Evolutionary conservation across 2,888 invertebrate species (phyloP).

Genomic region (Andrena minutula): DNA sequence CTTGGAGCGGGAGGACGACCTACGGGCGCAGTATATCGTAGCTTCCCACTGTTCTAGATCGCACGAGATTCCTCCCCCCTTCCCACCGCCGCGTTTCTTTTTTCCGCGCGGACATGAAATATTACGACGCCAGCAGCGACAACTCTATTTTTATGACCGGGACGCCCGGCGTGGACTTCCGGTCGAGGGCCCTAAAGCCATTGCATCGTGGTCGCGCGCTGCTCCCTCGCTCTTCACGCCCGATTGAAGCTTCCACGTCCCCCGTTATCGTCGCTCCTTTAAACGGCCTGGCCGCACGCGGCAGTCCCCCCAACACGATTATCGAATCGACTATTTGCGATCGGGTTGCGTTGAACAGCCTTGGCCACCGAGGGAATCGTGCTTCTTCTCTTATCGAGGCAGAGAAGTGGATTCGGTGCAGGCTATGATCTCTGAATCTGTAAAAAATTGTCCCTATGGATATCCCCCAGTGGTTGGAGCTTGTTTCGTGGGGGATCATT

Average conservation of each 20-base stretch:
- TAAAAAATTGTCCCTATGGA: no score
- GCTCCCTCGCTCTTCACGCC: conserved; percentile 41
- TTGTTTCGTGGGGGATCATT: no score
- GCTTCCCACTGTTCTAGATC: conserved; percentile 43
- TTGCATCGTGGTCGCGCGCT: conserved; percentile 43
- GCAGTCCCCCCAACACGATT: conserved; percentile 24
- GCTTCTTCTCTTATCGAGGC: no score
- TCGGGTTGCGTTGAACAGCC: not conserved
- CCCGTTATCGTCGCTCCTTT: conserved; percentile 32
- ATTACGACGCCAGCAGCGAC: conserved; percentile 75
- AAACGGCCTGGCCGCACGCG: not conserved
- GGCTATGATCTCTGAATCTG: no score
- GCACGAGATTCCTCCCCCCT: conserved; percentile 18
- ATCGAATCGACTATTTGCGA: conserved; percentile 9
- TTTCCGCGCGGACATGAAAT: conserved; percentile 68
- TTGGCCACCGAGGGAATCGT: not conserved
- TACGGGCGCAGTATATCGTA: not conserved
- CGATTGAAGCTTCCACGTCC: conserved; percentile 40
- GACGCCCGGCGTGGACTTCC: conserved; percentile 64
- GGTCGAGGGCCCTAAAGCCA: conserved; percentile 66
- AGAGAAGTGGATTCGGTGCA: no score
- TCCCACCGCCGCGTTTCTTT: conserved; percentile 19
- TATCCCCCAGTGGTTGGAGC: no score
- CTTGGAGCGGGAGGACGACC: conserved; percentile 12
- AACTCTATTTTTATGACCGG: conserved; percentile 73